A percentile compares a stretch with the other conserved stretches of the same genome.
Conservation (phyloP, 2,888 invertebrate genomes). For the Blera fallax region DNA sequence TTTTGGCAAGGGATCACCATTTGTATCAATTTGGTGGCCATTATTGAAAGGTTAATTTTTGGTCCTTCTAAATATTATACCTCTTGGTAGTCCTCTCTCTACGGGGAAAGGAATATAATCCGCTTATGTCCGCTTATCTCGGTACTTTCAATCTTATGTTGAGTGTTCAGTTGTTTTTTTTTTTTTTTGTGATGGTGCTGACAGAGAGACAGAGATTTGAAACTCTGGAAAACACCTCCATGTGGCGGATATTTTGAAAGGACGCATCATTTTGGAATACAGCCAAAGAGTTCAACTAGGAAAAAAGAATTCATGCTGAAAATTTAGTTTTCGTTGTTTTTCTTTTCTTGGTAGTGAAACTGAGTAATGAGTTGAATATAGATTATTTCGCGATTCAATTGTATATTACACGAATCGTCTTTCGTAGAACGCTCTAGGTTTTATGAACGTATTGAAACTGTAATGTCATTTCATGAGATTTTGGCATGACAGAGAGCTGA, state of each 20-base stretch:
- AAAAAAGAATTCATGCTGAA: constrained; percentile 32
- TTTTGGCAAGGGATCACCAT: constrained; percentile 68
- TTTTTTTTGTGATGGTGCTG: constrained; percentile 22
- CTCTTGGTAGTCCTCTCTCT: background rate
- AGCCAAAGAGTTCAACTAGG: constrained; percentile 45
- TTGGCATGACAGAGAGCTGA: too few species aligned
- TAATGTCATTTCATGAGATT: too few species aligned
- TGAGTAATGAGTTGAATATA: constrained; percentile 20
- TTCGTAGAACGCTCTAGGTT: too few species aligned
- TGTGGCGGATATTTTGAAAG: constrained; percentile 23
- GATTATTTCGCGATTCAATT: constrained; percentile 7
- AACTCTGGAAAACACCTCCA: constrained; percentile 45
- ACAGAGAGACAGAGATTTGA: constrained; percentile 25
- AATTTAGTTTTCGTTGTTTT: constrained; percentile 1
- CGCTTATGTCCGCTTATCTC: constrained; percentile 64
- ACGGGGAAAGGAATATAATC: constrained; percentile 32
- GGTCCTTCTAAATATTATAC: constrained; percentile 40
- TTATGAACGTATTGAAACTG: too few species aligned
- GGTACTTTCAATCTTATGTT: constrained; percentile 52
- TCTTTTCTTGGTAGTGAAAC: background rate
- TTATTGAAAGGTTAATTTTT: constrained; percentile 73
- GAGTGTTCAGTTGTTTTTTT: background rate
- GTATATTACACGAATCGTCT: background rate
- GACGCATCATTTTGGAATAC: constrained; percentile 34
- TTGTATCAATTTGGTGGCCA: constrained; percentile 71